Conservation (phyloP, 2,888 invertebrate genomes). For the Apamea monoglypha region DNA sequence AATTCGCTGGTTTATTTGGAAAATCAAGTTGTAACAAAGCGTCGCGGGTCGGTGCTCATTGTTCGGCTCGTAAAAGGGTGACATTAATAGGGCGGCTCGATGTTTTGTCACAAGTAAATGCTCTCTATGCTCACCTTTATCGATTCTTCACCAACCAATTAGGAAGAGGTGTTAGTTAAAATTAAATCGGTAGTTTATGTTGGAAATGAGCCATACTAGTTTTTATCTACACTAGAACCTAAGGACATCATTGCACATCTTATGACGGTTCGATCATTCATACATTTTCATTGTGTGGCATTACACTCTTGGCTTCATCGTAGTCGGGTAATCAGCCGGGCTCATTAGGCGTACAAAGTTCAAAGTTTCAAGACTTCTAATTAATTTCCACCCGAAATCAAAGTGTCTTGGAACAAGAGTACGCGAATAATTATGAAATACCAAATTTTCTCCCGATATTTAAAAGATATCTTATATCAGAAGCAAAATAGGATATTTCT, state of each 20-base stretch:
- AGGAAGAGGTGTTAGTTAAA: conserved; percentile 13
- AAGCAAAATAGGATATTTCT: conserved; percentile 24
- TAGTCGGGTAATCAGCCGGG: conserved; percentile 44
- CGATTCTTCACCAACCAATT: neutral
- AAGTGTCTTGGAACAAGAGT: neutral
- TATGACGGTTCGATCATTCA: neutral
- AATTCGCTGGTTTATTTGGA: neutral
- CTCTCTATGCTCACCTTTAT: neutral
- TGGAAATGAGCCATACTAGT: conserved; percentile 48
- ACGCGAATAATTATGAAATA: conserved; percentile 6
- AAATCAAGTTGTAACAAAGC: neutral
- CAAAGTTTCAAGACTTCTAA: neutral
- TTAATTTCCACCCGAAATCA: too few relatives aligned
- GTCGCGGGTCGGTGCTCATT: neutral
- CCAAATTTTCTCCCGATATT: conserved; percentile 6
- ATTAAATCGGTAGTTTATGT: conserved; percentile 17
- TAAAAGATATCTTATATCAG: neutral
- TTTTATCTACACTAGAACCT: conserved; percentile 29
- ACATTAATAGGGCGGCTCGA: too few relatives aligned
- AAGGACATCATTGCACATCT: conserved; percentile 4
- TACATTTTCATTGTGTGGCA: neutral
- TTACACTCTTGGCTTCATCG: conserved; percentile 21
- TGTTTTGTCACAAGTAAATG: neutral
- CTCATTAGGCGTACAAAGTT: neutral
- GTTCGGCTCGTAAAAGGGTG: neutral